These are phyloP conservation scores for Erythrocebus patas DNA, from an alignment of 2,113 vertebrate species.

Conservation along the genomic window DNA sequence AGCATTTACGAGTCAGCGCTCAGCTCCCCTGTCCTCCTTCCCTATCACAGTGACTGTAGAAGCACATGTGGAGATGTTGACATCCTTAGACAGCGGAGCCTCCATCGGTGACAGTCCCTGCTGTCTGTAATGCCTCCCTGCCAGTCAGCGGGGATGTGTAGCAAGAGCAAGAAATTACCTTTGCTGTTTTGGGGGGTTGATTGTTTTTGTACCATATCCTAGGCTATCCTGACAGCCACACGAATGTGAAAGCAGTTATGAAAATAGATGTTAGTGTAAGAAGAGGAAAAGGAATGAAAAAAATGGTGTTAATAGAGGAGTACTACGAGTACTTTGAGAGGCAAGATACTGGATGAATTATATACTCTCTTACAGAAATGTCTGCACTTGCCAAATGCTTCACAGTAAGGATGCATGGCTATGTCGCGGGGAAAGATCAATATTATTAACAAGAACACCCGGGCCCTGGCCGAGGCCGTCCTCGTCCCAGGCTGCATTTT, in stretches of 20 bases:
- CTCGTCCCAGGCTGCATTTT: fast-evolving
- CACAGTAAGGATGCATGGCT: fast-evolving
- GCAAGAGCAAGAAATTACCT: neutral
- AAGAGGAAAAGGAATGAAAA: neutral
- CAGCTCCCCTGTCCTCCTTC: neutral
- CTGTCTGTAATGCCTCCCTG: neutral
- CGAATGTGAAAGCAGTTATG: neutral
- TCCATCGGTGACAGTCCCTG: neutral
- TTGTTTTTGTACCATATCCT: neutral
- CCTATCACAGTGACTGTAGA: neutral
- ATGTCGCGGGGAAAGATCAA: fast-evolving
- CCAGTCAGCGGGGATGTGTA: too few relatives aligned
- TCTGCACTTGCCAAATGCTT: neutral
- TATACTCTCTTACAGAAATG: neutral
- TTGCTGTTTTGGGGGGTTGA: fast-evolving
- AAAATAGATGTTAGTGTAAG: neutral
- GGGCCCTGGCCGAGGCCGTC: fast-evolving
- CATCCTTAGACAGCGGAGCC: neutral
- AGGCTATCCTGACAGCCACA: neutral
- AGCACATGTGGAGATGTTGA: fast-evolving
- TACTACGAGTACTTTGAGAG: neutral
- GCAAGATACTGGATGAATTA: neutral
- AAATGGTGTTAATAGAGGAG: neutral
- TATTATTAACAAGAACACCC: neutral
- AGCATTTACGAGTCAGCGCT: neutral